Evolutionary conservation across 2,113 vertebrate species (phyloP).

Genomic region (Mustela nigripes): DNA sequence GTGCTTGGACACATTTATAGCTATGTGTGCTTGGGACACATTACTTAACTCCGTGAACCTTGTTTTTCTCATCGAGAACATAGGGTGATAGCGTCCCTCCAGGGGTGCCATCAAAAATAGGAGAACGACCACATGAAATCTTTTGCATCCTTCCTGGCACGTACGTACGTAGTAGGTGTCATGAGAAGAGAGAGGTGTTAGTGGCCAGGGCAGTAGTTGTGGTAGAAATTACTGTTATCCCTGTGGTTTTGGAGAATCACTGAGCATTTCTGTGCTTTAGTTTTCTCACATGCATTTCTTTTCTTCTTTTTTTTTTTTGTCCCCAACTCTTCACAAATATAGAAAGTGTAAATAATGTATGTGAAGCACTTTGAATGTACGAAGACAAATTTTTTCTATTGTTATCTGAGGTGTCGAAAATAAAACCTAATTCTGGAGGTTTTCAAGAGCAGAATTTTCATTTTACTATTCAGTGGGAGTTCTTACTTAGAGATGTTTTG

Average conservation of each 20-base stretch:
- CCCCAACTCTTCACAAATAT: background rate
- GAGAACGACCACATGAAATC: background rate
- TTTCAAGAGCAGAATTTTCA: slow-evolving; percentile 47
- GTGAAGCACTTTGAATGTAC: background rate
- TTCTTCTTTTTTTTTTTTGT: background rate
- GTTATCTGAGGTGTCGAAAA: slow-evolving; percentile 48
- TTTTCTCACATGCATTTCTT: background rate
- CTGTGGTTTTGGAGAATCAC: background rate
- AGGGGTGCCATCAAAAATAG: background rate
- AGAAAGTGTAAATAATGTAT: slow-evolving; percentile 63
- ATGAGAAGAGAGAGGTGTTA: background rate
- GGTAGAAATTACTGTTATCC: background rate
- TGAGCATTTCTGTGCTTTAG: background rate
- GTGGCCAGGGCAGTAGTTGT: too few species aligned
- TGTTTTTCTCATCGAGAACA: background rate
- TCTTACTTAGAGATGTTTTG: slow-evolving; percentile 60
- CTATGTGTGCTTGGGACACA: background rate
- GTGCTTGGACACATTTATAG: background rate
- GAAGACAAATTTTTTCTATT: slow-evolving; percentile 34
- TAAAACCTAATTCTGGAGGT: slow-evolving; percentile 44
- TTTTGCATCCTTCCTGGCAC: background rate
- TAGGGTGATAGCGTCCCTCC: background rate
- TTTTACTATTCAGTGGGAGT: slow-evolving; percentile 55
- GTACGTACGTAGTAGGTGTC: background rate
- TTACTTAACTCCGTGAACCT: background rate